phyloP scores from a whole-genome alignment of 2,797 vertebrate species.

The Hypotaenidia philippensis region DNA sequence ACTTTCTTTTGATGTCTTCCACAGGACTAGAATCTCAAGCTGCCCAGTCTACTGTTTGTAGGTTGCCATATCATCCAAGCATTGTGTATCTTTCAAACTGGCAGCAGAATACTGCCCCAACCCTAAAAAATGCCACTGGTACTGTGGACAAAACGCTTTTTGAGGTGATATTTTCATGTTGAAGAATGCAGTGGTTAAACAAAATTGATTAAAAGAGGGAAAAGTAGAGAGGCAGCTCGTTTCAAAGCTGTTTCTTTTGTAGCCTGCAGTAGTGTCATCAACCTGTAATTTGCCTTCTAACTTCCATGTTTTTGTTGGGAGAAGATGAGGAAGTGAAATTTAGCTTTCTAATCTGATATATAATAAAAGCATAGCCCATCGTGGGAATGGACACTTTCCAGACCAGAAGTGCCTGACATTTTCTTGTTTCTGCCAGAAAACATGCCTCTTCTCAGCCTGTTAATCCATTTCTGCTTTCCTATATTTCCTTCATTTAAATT shows the following conservation, averaged over 20 bases:
- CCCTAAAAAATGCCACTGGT: not conserved
- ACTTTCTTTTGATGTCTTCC: not conserved
- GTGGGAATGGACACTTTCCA: conserved; percentile 17
- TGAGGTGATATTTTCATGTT: not conserved
- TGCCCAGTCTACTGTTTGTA: not conserved
- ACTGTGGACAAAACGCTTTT: conserved; percentile 1
- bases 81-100: not conserved
- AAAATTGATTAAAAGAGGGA: not conserved
- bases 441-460: not conserved
- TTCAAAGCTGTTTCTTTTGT: conserved; percentile 45
- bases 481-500: not conserved
- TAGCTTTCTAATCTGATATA: conserved; percentile 31
- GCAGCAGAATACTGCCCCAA: not conserved
- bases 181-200: not conserved
- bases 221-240: not conserved
- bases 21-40: not conserved
- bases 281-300: not conserved
- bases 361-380: conserved; percentile 23
- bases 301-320: not conserved
- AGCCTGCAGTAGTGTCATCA: not conserved
- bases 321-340: conserved; percentile 46
- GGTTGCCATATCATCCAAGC: not conserved
- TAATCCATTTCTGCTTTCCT: conserved; percentile 3
- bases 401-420: not conserved
- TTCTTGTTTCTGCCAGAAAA: conserved; percentile 36